Conservation (phyloP, 2,113 vertebrate genomes). For the Pseudopodoces humilis region DNA sequence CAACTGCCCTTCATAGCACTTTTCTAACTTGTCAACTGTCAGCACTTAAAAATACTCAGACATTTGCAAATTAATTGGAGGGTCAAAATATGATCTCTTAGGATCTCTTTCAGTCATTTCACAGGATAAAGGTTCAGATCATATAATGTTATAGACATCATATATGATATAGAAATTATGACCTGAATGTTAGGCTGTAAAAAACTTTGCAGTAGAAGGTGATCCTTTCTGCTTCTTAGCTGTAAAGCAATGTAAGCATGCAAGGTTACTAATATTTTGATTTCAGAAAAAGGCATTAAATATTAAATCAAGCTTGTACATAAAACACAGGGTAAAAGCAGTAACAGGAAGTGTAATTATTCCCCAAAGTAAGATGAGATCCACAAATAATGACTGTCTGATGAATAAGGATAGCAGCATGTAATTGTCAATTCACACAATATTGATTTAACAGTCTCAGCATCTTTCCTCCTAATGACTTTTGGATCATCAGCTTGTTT, state of each 20-base stretch:
- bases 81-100: not conserved
- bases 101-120: not conserved
- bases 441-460: not conserved
- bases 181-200: not conserved
- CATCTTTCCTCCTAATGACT: not conserved
- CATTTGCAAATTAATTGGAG: not conserved
- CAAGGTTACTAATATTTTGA: not conserved
- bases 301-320: not conserved
- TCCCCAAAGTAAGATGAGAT: not conserved
- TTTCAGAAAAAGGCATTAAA: not conserved
- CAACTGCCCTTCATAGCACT: not conserved
- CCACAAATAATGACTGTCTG: not conserved
- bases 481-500: not conserved
- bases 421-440: not conserved
- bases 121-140: not conserved
- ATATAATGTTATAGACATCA: not conserved
- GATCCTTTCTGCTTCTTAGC: not conserved
- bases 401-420: not conserved
- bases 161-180: not conserved
- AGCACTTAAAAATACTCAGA: not conserved
- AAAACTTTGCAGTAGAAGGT: not conserved
- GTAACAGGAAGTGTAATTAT: not conserved
- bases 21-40: not conserved
- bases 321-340: not conserved
- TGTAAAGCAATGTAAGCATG: not conserved